Evolutionary conservation across 2,888 invertebrate species (phyloP).

Genomic region (Calliphora vomitoria): DNA sequence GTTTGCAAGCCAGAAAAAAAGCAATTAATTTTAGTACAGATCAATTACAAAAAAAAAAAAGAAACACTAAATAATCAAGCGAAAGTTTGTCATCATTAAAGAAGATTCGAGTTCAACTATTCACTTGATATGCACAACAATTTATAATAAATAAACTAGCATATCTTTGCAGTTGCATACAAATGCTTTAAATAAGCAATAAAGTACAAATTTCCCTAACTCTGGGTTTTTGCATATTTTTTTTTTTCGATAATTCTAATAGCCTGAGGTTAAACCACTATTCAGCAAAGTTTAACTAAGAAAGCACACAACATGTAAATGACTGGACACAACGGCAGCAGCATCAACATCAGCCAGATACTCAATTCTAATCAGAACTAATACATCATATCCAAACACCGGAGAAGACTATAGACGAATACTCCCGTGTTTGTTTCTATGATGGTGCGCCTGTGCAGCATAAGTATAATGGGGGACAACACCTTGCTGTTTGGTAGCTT

Average conservation of each 20-base stretch:
- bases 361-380: constrained; percentile 76
- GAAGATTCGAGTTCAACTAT: constrained; percentile 7
- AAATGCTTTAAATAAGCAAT: constrained; percentile 40
- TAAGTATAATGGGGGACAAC: constrained; percentile 66
- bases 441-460: constrained; percentile 53
- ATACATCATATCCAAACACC: constrained; percentile 75
- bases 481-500: constrained; percentile 68
- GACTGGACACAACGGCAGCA: constrained; percentile 19
- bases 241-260: constrained; percentile 66
- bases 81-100: constrained; percentile 73
- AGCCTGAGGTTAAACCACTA: constrained; percentile 73
- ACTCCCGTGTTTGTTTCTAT: neutral
- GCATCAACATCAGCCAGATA: constrained; percentile 16
- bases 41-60: constrained; percentile 65
- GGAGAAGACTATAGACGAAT: neutral
- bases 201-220: constrained; percentile 34
- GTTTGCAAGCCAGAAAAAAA: neutral
- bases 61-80: constrained; percentile 65
- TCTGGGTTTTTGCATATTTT: neutral
- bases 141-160: neutral
- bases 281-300: constrained; percentile 52
- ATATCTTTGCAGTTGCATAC: neutral
- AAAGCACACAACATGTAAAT: constrained; percentile 46
- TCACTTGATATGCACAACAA: constrained; percentile 38
- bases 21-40: constrained; percentile 64